Evolutionary conservation across 2,797 vertebrate species (phyloP).

Genomic region (Falco biarmicus): DNA sequence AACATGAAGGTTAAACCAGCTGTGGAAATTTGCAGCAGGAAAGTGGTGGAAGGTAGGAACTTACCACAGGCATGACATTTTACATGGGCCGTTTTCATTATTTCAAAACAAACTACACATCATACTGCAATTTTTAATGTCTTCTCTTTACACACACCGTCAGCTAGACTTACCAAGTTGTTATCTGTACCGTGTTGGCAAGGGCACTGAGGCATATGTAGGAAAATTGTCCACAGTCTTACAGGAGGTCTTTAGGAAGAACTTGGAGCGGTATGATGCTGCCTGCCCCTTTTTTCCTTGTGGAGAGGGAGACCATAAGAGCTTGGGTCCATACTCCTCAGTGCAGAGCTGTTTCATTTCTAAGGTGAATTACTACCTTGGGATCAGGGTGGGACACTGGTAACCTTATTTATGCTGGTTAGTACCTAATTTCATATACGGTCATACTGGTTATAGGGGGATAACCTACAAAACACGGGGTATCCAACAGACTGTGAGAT

Average conservation of each 20-base stretch:
- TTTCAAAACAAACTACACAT: not conserved
- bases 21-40: not conserved
- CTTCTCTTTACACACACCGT: not conserved
- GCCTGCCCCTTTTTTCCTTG: not conserved
- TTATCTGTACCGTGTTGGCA: not conserved
- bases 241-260: not conserved
- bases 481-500: not conserved
- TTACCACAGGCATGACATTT: not conserved
- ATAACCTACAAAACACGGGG: not conserved
- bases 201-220: not conserved
- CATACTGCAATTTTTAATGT: not conserved
- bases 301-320: not conserved
- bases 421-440: not conserved
- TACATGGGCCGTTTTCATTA: not conserved
- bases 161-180: not conserved
- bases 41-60: not conserved
- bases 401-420: not conserved
- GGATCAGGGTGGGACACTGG: not conserved
- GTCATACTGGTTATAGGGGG: not conserved
- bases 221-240: not conserved
- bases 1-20: not conserved
- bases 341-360: not conserved
- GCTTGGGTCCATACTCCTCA: not conserved
- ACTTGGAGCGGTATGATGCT: not conserved
- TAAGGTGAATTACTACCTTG: not conserved